Evolutionary conservation across 1,140 invertebrate species (phyloP).

Genomic region (Drosophila parvula): DNA sequence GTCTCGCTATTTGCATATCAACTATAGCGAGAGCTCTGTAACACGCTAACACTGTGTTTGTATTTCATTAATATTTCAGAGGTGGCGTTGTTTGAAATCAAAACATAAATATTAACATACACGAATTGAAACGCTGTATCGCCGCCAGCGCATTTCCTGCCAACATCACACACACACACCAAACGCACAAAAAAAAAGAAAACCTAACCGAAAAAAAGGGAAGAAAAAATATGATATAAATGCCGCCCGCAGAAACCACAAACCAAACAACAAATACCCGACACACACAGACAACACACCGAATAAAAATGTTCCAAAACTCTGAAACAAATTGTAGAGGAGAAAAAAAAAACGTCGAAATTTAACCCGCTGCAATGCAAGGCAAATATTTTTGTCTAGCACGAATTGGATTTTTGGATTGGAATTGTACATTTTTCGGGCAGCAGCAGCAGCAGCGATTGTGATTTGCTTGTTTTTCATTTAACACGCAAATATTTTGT

Average conservation of each 20-base stretch:
- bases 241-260: conserved; percentile 73
- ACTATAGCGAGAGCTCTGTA: conserved; percentile 56
- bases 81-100: conserved; percentile 82
- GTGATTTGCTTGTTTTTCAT: conserved; percentile 77
- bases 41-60: conserved; percentile 80
- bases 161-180: conserved; percentile 16
- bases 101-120: conserved; percentile 83
- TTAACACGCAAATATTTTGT: conserved; percentile 68
- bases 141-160: conserved; percentile 72
- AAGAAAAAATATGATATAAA: conserved; percentile 75
- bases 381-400: conserved; percentile 80
- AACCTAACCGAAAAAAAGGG: conserved; percentile 17
- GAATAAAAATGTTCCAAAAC: conserved; percentile 55
- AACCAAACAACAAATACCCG: conserved; percentile 67
- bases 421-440: conserved; percentile 49
- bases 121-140: conserved; percentile 81
- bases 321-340: conserved; percentile 22
- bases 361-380: conserved; percentile 73
- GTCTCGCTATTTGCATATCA: conserved; percentile 74
- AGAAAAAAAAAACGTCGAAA: conserved; percentile 36
- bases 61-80: conserved; percentile 83
- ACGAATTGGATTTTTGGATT: conserved; percentile 40
- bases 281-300: conserved; percentile 24
- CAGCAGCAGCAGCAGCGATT: conserved; percentile 31
- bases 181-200: conserved; percentile 14